Base-by-base conservation (phyloP, 2,797 vertebrate species). In the Cirrhinus molitorella region DNA sequence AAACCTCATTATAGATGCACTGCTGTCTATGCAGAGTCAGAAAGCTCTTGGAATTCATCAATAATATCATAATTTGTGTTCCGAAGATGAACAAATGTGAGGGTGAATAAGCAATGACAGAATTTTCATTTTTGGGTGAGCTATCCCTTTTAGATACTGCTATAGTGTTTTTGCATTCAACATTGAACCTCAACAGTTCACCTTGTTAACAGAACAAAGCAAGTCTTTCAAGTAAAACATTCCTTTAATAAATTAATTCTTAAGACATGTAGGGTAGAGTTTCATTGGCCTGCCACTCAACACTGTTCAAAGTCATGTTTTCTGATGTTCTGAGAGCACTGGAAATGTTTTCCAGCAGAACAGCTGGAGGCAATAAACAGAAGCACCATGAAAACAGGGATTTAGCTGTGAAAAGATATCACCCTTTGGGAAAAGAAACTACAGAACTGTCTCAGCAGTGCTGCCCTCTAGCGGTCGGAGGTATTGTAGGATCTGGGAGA, bases 401-500 rank as follows among this genome's bases (percentile, higher is more conserved):
- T 55, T 72, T 34, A n/a, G 17, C 51, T 37, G 21, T 23, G 28
- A 74, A 51, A 72, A 31, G 28, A 17, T 5, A 16, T 43, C 57
- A 19, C 2, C 34, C 7, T 28, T 63, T 47, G 31, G n/a, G 2
- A 7, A 13, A 76, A 76, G 31, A 34, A 53, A 63, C 9, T 34
- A 34, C 10, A 23, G 25, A 73, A 34, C 8, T n/a, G 40, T 23
- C 12, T 40, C 43, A 21, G 14, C 6, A 57, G 82, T 72, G 61
- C 67, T 85, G 83, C 85, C 83, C 79, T 76, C 85, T 88, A 51
- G 75, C 86, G 87, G 84, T 1, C 37, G 78, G 70, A 80, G 55
- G 81, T n/a, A 45, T 31, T 21, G 53, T 14, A 16, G 31, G 40
- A 59, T n/a, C 70, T 59, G 66, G 19, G 11, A 85, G 85, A 63